phyloP scores from a whole-genome alignment of 2,797 vertebrate genomes.

The Sebastes reedi region DNA sequence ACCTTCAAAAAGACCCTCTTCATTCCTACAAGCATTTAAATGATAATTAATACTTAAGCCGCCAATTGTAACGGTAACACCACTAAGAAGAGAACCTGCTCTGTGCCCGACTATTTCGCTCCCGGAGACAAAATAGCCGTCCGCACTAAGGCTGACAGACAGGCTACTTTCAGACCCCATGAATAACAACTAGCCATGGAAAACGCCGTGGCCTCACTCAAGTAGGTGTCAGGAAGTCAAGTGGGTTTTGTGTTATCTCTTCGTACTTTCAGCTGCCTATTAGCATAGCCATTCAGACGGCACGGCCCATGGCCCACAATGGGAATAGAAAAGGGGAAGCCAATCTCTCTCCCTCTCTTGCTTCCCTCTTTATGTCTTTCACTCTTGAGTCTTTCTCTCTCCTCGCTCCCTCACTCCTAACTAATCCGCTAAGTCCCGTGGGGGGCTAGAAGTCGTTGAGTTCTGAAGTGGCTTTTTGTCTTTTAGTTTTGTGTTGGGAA shows the following conservation, averaged over 20 bases:
- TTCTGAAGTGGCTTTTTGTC: slow-evolving; percentile 80
- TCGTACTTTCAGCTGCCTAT: slow-evolving; percentile 81
- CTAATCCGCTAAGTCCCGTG: slow-evolving; percentile 80
- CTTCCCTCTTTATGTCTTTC: slow-evolving; percentile 74
- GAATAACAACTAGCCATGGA: slow-evolving; percentile 82
- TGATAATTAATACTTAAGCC: slow-evolving; percentile 83
- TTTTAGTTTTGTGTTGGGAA: slow-evolving; percentile 72
- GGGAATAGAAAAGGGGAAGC: slow-evolving; percentile 73
- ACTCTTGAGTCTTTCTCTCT: slow-evolving; percentile 69
- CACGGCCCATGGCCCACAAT: slow-evolving; percentile 75
- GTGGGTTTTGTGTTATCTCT: slow-evolving; percentile 84
- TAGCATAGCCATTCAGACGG: slow-evolving; percentile 83
- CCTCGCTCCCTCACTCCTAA: slow-evolving; percentile 69
- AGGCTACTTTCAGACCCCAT: slow-evolving; percentile 74
- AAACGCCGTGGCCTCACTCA: slow-evolving; percentile 73
- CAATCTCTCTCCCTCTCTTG: slow-evolving; percentile 64
- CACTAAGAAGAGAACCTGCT: slow-evolving; percentile 46
- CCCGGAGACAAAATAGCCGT: slow-evolving; percentile 57
- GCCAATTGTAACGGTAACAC: slow-evolving; percentile 63
- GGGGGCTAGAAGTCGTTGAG: slow-evolving; percentile 70
- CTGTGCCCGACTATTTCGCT: slow-evolving; percentile 44
- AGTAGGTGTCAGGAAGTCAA: slow-evolving; percentile 84
- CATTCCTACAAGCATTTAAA: slow-evolving; percentile 82
- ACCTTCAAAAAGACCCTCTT: slow-evolving; percentile 56
- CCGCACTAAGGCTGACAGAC: slow-evolving; percentile 75